phyloP scores from a whole-genome alignment of 2,888 invertebrate genomes.

The Lasioglossum leucozonium region DNA sequence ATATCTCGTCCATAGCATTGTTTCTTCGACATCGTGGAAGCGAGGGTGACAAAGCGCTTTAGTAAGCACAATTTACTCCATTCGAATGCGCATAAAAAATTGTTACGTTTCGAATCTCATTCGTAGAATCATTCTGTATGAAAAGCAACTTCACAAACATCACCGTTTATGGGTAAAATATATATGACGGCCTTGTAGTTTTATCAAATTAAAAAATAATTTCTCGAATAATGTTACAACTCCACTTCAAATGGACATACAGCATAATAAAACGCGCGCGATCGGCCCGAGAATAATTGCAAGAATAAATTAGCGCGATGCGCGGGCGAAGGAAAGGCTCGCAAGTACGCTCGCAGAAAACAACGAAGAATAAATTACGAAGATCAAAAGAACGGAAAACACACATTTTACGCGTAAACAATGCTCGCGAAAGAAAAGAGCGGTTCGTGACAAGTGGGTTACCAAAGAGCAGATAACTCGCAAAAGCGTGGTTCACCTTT shows the following conservation, averaged over 20 bases:
- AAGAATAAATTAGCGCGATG: conserved; percentile 19
- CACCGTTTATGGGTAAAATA: background rate
- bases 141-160: background rate
- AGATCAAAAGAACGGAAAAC: conserved; percentile 32
- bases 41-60: no score
- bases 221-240: background rate
- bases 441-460: background rate
- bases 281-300: conserved; percentile 37
- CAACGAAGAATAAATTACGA: conserved; percentile 29
- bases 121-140: no score
- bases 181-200: background rate
- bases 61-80: no score
- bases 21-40: no score
- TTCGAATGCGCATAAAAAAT: no score
- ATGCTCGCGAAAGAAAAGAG: conserved; percentile 26
- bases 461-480: background rate
- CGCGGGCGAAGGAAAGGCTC: background rate
- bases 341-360: conserved; percentile 14
- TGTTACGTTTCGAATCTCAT: no score
- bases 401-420: conserved; percentile 21
- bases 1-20: no score
- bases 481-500: conserved; percentile 28
- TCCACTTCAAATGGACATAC: background rate
- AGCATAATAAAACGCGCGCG: conserved; percentile 20
- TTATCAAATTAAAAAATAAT: background rate